phyloP scores from a whole-genome alignment of 2,888 invertebrate species.

The Stramonita haemastoma region DNA sequence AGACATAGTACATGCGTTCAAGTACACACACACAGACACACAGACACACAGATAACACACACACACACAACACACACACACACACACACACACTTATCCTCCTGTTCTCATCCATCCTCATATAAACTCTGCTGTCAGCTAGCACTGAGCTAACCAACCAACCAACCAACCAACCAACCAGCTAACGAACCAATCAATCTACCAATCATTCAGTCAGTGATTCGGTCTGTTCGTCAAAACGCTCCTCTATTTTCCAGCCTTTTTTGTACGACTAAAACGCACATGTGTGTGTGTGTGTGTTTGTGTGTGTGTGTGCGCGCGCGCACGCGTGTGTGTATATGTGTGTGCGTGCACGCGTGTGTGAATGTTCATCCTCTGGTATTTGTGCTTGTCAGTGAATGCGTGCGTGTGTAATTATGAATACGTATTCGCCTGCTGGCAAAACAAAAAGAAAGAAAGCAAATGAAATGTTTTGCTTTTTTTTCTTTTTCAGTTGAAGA shows the following conservation, averaged over 20 bases:
- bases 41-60: neutral
- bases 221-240: too few relatives aligned
- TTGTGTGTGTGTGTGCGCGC: too few relatives aligned
- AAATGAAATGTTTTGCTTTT: neutral
- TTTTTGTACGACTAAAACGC: too few relatives aligned
- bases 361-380: neutral
- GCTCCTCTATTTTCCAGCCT: too few relatives aligned
- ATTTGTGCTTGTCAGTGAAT: neutral
- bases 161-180: neutral
- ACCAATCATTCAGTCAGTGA: too few relatives aligned
- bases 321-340: neutral
- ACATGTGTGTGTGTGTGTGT: neutral
- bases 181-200: neutral
- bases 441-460: neutral
- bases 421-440: too few relatives aligned
- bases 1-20: too few relatives aligned
- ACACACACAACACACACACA: neutral
- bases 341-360: neutral
- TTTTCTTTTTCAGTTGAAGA: too few relatives aligned
- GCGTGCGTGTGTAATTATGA: too few relatives aligned
- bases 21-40: neutral
- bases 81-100: neutral
- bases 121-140: neutral
- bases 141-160: neutral
- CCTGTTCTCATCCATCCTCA: neutral